Evolutionary conservation across 2,797 vertebrate species (phyloP).

Genomic region (Octomys mimax): DNA sequence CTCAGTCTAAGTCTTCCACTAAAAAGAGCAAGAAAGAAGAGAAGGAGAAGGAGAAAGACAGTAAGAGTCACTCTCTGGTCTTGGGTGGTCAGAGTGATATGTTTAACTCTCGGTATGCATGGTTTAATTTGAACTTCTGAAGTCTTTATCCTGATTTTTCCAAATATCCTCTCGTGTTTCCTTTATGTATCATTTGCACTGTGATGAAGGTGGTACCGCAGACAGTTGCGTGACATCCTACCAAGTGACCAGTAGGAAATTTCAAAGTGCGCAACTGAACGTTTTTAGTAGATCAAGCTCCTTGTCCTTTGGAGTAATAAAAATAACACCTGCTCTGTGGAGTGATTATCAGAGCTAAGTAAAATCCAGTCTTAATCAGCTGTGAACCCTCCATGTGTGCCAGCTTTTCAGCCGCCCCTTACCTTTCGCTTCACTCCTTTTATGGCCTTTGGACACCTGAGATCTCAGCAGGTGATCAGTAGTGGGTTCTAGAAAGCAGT

Average conservation of each 20-base stretch:
- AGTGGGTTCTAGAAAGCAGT: not conserved
- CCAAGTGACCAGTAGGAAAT: not conserved
- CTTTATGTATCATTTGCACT: conserved; percentile 3
- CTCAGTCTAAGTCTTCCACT: conserved; percentile 97
- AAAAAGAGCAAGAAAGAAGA: conserved; percentile 99
- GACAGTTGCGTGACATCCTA: not conserved
- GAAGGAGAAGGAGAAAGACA: conserved; percentile 98
- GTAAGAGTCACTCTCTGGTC: conserved; percentile 86
- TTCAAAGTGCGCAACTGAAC: not conserved
- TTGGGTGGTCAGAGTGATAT: not conserved
- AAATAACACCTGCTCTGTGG: not conserved
- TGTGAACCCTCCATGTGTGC: not conserved
- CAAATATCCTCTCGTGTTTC: not conserved
- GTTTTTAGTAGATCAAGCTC: not conserved
- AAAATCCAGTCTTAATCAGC: not conserved
- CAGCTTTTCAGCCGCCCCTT: not conserved
- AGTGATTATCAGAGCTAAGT: not conserved
- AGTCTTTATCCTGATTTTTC: not conserved
- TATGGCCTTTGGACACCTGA: not conserved
- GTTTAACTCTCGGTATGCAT: not conserved
- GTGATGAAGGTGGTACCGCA: not conserved
- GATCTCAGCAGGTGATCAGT: not conserved
- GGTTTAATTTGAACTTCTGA: not conserved
- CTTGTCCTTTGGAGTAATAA: not conserved
- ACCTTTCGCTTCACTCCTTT: not conserved